Conservation (phyloP, 2,113 vertebrate species). For the Periophthalmodon schlosseri region DNA sequence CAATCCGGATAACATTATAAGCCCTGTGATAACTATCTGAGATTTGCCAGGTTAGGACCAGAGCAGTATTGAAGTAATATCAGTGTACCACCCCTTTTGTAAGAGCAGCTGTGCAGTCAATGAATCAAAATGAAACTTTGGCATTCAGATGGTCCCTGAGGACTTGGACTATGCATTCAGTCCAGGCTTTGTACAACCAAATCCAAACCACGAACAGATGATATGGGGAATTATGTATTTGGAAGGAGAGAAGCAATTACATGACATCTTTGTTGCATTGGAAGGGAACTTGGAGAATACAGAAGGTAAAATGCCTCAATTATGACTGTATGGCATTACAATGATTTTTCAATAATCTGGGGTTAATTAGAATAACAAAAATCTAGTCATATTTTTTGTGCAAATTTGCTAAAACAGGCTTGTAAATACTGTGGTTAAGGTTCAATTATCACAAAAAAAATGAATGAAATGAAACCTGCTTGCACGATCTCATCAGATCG, state of each 20-base stretch:
- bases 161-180: conserved; percentile 2
- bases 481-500: too few species aligned
- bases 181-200: background rate
- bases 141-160: conserved; percentile 11
- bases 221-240: conserved; percentile 35
- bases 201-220: conserved; percentile 19
- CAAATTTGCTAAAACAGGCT: too few species aligned
- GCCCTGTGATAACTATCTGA: background rate
- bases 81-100: conserved; percentile 5
- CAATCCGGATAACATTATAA: background rate
- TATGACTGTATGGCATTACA: too few species aligned
- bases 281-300: background rate
- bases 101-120: conserved; percentile 24
- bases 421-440: too few species aligned
- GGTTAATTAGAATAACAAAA: too few species aligned
- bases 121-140: conserved; percentile 17
- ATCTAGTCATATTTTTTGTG: too few species aligned
- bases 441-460: too few species aligned
- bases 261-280: conserved; percentile 3
- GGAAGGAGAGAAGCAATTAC: conserved; percentile 7
- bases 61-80: background rate
- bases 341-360: too few species aligned
- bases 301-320: too few species aligned
- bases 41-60: background rate
- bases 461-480: too few species aligned